A percentile compares a stretch with the other conserved stretches of the same genome.
phyloP scores from a whole-genome alignment of 1,140 invertebrate species.

The Papilio polyxenes region DNA sequence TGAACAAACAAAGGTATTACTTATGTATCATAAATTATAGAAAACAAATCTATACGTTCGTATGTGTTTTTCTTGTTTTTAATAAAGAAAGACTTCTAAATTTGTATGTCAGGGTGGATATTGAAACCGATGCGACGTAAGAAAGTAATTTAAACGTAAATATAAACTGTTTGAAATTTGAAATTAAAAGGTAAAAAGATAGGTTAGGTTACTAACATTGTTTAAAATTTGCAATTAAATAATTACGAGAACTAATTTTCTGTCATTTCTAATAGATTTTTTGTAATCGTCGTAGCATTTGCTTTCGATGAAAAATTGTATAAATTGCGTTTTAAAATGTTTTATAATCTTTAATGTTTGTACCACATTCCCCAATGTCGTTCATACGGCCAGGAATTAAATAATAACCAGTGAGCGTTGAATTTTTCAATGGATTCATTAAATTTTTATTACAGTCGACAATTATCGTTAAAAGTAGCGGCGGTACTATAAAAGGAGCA shows the following conservation, averaged over 20 bases:
- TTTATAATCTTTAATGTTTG: conserved; percentile 40
- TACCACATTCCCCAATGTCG: conserved; percentile 36
- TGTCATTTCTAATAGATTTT: neutral
- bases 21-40: conserved; percentile 15
- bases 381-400: conserved; percentile 56
- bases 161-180: too few relatives aligned
- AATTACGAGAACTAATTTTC: too few relatives aligned
- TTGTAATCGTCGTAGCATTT: too few relatives aligned
- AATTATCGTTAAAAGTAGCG: conserved; percentile 46
- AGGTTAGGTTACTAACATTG: too few relatives aligned
- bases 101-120: too few relatives aligned
- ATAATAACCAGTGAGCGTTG: conserved; percentile 54
- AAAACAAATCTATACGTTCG: neutral
- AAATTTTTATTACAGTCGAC: conserved; percentile 56
- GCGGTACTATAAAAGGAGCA: conserved; percentile 40
- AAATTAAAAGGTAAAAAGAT: too few relatives aligned
- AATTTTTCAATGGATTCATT: conserved; percentile 58
- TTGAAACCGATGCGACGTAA: too few relatives aligned
- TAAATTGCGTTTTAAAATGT: conserved; percentile 27
- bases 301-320: neutral
- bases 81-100: neutral
- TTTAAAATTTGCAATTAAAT: too few relatives aligned
- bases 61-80: neutral
- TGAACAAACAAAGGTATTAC: conserved; percentile 18
- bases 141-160: too few relatives aligned